Evolutionary conservation across 2,888 invertebrate species (phyloP), one percentile per base, ranked within the genome.

Genomic region (Glaucopsyche alexis): DNA sequence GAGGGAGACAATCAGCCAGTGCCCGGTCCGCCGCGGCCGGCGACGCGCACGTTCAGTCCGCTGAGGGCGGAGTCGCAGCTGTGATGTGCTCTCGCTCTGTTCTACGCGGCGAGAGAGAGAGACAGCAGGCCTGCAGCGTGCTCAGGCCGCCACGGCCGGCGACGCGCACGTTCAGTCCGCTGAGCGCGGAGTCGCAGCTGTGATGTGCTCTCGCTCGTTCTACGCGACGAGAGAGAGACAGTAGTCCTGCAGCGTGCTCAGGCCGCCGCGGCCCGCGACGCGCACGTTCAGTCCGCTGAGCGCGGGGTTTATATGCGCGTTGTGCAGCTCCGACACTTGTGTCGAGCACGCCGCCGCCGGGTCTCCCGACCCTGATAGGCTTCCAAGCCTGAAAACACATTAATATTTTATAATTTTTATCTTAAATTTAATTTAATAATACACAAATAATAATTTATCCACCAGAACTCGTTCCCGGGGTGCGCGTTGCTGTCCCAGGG

Each of bases 401-500:
- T n/a, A 29, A 29, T 29, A 29, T 29, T 29, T 29, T 29, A 29
- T 29, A 0, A 42, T 6, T 42, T 42, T 7, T 42, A 42, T 42
- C 7, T 42, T 6, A 42, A 42, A 42, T 42, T 42, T 42, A 42
- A 42, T 29, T 29, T 29, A 29, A 29, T 29, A 29, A 29, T 29
- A 55, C 16, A 19, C 9, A 11, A 19, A 38, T 38, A 65, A 14
- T 8, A 65, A 49, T 42, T 29, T 7, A 75, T 82, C 79, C 50
- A 92, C 96, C 96, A 96, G 82, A 95, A 96, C 81, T 96, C 96
- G 79, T 96, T 96, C 66, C 96, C 96, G 0, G 96, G 96, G 74
- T 95, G 91, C 0, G 96, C 94, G 80, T 96, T 96, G 8, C 95
- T 94, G 81, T 96, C 96, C 95, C 96, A 95, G 0, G 96, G 95